A percentile compares a stretch with the other conserved stretches of the same genome.
Conservation (phyloP, 2,113 vertebrate genomes). For the Tricholaema leucomelas region DNA sequence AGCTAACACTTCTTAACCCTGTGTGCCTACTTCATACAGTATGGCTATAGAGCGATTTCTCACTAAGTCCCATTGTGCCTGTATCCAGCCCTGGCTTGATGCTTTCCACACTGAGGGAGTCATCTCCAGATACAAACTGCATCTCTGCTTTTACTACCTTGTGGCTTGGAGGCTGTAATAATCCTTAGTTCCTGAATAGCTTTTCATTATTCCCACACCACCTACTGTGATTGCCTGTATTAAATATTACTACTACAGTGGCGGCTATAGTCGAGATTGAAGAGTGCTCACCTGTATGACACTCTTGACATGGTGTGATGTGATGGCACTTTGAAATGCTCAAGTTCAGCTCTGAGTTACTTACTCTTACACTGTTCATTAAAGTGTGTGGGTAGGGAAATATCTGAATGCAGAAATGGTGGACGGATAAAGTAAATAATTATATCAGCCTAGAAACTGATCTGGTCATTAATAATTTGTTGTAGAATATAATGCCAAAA, state of each 20-base stretch:
- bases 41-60: background rate
- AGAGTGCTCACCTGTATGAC: background rate
- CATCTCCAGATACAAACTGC: background rate
- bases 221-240: background rate
- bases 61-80: background rate
- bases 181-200: background rate
- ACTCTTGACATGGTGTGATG: background rate
- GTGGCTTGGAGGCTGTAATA: background rate
- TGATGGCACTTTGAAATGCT: background rate
- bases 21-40: background rate
- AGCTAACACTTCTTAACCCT: rapidly evolving
- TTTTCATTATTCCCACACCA: background rate
- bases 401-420: background rate
- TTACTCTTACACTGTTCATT: background rate
- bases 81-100: background rate
- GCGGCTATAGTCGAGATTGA: background rate
- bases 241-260: background rate
- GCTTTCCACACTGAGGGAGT: background rate
- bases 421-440: background rate
- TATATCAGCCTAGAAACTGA: background rate
- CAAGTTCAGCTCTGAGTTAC: background rate
- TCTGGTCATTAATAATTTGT: background rate
- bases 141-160: background rate
- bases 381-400: background rate
- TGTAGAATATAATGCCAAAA: background rate